Base-by-base conservation (phyloP, 2,113 vertebrate genomes). In the Ageneiosus marmoratus region DNA sequence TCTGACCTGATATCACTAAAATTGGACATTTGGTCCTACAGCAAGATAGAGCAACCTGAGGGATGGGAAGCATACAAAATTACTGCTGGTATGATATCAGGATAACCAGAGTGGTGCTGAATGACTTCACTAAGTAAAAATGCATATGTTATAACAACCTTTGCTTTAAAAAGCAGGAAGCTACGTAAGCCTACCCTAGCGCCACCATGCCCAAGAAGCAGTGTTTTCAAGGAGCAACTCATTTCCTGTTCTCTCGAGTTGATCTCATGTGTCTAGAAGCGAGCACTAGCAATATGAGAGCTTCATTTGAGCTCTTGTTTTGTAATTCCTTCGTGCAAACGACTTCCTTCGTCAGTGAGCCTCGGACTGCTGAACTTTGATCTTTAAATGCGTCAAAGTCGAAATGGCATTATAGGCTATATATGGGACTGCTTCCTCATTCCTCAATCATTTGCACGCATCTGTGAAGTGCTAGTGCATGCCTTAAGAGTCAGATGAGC, bases 401-500 rank as follows among this genome's bases (percentile, higher is more conserved):
- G 2, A 46, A 27, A 24, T 37, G 29, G 32, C 50, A 76, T 55
- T 75, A 18, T 13, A 24, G 73, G 73, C 51, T 76, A 76, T 24
- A 76, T 37, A 55, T 76, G 73, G 73, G 10, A 2, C 20, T 9
- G 29, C 18, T 18, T 76, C 2, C 10, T 76, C 50, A 55, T 76
- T 76, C 20, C 73, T 76, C 73, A 76, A 55, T 76, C 73, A 76
- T 55, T 76, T 55, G 29, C 29, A 1, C 29, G 18, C 73, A 55
- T 76, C 73, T 76, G 73, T 20, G 29, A 37, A 24, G 50, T 4
- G 51, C 9, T 20, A 4, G 18, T 76, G 51, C 73, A 76, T 76
- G 29, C 73, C 51, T 12, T 22, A 76, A 24, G 73, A 76, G 73
- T 76, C 73, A 37, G 50, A 24, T 37, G 24, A 37, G 73, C 51